Base-by-base conservation (phyloP, 2,888 invertebrate species). In the Dynastes grantii region DNA sequence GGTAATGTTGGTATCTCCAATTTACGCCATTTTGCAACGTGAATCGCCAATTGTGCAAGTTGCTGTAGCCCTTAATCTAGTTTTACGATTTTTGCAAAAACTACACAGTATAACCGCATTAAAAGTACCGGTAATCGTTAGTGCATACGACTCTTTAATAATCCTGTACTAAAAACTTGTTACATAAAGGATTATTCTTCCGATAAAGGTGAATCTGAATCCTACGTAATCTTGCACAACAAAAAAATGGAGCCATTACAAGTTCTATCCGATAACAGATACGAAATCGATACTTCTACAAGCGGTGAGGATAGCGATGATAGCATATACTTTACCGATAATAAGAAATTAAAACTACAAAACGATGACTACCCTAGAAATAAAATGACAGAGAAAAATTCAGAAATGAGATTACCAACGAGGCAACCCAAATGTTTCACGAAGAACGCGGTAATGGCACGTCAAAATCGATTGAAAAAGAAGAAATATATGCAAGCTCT, bases 401-500 rank as follows among this genome's bases (percentile, higher is more conserved):
- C 22, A 55, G 22, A 55, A 5, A 9, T 22, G 16, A 16, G 55
- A 27, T 16, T 73, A 1, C 73, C 73, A 2, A 73, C 73, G 22
- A 87, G 88, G 61, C 86, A 87, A 49, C 89, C 89, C 3, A 87
- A 86, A 82, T 90, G 90, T 80, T 87, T 89, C 16, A 90, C 90
- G 9, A 89, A 90, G 81, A 93, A 93, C 85, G 93, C 93, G 0
- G 84, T 92, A 49, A 89, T 92, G 87, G 93, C 93, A 1, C 88
- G 93, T 2, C 91, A 92, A 84, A 93, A 93, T 84, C 89, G 93
- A 1, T 89, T 90, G 1, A 90, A 89, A 64, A 93, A 93, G 83
- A 93, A 93, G 84, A 89, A 90, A 49, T 91, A 93, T 83, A 82
- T 93, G 27, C 89, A 91, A 78, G 89, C 88, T 16, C 87, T 93